Conservation (phyloP, 2,113 vertebrate species). For the Podarcis raffonei region DNA sequence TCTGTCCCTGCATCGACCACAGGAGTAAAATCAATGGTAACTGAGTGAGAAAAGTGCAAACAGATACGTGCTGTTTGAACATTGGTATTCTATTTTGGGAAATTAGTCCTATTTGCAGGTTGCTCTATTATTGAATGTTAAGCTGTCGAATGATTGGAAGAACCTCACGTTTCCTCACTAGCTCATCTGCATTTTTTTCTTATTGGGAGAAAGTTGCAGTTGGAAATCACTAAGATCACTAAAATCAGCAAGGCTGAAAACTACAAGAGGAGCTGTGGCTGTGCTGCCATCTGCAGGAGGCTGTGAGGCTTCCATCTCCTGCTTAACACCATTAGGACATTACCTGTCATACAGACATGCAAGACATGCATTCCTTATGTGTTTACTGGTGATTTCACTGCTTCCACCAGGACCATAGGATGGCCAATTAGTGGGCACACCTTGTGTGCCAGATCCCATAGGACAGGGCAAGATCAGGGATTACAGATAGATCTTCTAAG, state of each 20-base stretch:
- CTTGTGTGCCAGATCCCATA: too few species aligned
- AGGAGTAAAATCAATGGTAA: background rate
- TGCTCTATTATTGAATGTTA: background rate
- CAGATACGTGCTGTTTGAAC: background rate
- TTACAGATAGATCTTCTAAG: too few species aligned
- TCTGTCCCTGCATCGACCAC: background rate
- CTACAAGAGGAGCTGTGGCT: background rate
- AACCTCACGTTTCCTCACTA: background rate
- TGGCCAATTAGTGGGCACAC: too few species aligned
- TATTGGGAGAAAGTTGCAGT: background rate
- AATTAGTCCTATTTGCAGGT: background rate
- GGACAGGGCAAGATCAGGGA: too few species aligned
- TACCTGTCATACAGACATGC: background rate
- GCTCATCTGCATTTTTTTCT: background rate
- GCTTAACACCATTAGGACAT: background rate
- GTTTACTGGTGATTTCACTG: too few species aligned
- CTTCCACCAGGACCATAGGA: too few species aligned
- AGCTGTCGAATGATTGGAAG: background rate
- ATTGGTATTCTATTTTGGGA: background rate
- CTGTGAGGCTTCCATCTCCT: background rate
- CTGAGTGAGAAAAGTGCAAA: background rate
- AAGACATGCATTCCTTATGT: background rate
- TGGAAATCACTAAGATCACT: too few species aligned
- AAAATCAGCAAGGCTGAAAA: too few species aligned
- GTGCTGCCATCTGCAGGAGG: constrained; percentile 19